These are phyloP conservation scores for Glossophaga mutica DNA, from an alignment of 2,797 vertebrate species.

Conservation along the genomic window DNA sequence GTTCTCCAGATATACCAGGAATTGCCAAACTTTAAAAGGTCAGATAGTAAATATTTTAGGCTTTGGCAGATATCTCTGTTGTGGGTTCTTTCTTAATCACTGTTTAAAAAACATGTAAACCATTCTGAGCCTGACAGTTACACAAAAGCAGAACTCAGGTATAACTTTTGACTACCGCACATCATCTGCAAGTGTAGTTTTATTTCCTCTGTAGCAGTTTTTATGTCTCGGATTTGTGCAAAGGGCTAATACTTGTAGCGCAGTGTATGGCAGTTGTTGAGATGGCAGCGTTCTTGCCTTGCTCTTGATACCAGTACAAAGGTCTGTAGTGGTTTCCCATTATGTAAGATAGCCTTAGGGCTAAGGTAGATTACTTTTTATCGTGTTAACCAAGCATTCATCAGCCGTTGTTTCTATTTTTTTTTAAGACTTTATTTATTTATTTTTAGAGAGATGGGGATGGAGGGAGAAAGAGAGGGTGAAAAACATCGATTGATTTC, in stretches of 20 bases:
- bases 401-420: neutral
- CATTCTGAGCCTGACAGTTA: neutral
- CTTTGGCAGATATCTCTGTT: neutral
- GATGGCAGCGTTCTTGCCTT: neutral
- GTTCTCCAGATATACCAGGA: neutral
- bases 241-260: neutral
- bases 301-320: neutral
- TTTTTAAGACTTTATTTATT: too few species aligned
- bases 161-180: neutral
- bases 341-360: neutral
- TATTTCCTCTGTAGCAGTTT: neutral
- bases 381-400: neutral
- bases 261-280: neutral
- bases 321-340: neutral
- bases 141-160: neutral
- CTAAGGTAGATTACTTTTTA: neutral
- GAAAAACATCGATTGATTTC: too few species aligned
- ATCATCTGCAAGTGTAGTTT: neutral
- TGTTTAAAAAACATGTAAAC: neutral
- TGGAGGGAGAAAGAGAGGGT: too few species aligned
- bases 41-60: neutral
- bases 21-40: neutral
- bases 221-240: neutral
- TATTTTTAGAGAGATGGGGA: too few species aligned
- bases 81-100: neutral